Conservation (phyloP, 2,113 vertebrate species). For the Halcyon malimbica region DNA sequence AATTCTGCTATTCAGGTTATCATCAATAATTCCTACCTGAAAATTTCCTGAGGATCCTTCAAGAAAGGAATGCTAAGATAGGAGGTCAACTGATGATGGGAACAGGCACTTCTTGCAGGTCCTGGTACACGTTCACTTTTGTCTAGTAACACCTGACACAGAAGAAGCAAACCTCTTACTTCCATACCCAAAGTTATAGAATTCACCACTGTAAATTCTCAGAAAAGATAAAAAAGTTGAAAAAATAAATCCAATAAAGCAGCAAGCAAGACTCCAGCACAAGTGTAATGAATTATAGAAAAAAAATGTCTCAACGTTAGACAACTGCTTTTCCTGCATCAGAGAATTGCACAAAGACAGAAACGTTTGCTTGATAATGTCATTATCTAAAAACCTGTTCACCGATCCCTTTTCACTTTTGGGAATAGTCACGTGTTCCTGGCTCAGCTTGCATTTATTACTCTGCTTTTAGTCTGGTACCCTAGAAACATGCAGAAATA, state of each 20-base stretch:
- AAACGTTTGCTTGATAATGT: background rate
- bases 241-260: background rate
- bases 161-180: background rate
- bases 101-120: background rate
- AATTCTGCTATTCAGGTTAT: background rate
- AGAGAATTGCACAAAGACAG: background rate
- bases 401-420: background rate
- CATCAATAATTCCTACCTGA: background rate
- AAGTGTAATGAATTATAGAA: background rate
- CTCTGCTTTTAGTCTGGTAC: background rate
- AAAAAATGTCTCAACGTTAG: background rate
- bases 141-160: background rate
- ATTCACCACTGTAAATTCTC: background rate
- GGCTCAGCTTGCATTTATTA: background rate
- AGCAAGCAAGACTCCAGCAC: background rate
- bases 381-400: background rate
- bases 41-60: background rate
- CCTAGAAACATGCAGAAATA: background rate
- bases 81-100: background rate
- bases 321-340: background rate
- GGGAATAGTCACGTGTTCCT: background rate
- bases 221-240: background rate
- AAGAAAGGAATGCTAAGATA: background rate
- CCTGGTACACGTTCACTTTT: background rate
- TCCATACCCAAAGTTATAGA: background rate